phyloP scores from a whole-genome alignment of 2,888 invertebrate species.

The Athetis lepigone region DNA sequence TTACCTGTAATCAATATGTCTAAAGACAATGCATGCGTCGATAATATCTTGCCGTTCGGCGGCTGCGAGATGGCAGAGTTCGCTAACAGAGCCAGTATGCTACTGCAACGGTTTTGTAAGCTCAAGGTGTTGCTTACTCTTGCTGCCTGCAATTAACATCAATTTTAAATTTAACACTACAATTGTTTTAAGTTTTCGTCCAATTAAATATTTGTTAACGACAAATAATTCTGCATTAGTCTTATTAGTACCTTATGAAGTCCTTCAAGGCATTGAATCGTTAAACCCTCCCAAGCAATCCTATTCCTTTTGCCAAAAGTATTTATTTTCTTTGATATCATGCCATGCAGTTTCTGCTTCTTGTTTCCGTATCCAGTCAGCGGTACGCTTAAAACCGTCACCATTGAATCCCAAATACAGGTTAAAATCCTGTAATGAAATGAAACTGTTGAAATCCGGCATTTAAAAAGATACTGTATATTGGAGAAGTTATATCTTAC shows the following conservation, averaged over 20 bases:
- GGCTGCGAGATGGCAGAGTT: conserved; percentile 96
- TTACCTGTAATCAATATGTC: conserved; percentile 95
- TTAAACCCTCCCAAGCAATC: conserved; percentile 92
- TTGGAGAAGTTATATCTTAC: conserved; percentile 65
- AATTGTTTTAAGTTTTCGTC: neutral
- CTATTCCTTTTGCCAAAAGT: conserved; percentile 85
- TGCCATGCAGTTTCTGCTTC: conserved; percentile 83
- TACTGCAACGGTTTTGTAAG: conserved; percentile 97
- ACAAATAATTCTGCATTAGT: no score
- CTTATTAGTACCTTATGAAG: conserved; percentile 93
- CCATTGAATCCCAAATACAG: conserved; percentile 97
- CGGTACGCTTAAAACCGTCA: conserved; percentile 95
- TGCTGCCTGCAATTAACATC: conserved; percentile 92
- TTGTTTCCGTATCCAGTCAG: conserved; percentile 89
- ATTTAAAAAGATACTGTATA: neutral
- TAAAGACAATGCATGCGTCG: conserved; percentile 97
- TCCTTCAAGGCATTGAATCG: conserved; percentile 96
- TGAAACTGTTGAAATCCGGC: neutral
- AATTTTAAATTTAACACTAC: neutral
- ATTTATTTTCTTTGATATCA: conserved; percentile 91
- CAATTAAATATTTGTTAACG: no score
- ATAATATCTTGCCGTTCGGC: conserved; percentile 94
- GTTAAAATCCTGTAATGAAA: conserved; percentile 92
- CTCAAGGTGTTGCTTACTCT: conserved; percentile 96
- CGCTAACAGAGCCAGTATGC: conserved; percentile 96